Evolutionary conservation across 2,113 vertebrate species (phyloP).

Genomic region (Poeciliopsis turrubarensis): DNA sequence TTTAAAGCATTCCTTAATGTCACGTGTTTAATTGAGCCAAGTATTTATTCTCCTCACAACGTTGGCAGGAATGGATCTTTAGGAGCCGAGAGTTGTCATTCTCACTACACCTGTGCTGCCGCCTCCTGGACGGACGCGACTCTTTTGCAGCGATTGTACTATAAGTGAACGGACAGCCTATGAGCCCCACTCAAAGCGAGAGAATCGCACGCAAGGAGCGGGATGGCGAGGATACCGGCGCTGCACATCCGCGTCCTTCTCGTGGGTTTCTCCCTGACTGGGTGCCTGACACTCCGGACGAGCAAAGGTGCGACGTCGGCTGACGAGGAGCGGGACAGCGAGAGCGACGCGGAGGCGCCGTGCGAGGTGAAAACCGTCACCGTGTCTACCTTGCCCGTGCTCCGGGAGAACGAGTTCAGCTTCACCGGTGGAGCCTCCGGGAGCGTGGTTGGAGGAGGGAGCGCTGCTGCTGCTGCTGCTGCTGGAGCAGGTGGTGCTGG

Average conservation of each 20-base stretch:
- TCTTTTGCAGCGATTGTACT: slow-evolving; percentile 71
- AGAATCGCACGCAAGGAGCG: slow-evolving; percentile 68
- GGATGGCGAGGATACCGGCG: slow-evolving; percentile 71
- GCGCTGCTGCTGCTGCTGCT: slow-evolving; percentile 35
- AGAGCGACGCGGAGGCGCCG: slow-evolving; percentile 70
- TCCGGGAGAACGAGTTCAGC: slow-evolving; percentile 94
- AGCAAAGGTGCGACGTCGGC: slow-evolving; percentile 54
- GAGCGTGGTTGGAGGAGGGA: slow-evolving; percentile 66
- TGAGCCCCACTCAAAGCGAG: slow-evolving; percentile 75
- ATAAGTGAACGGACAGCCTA: slow-evolving; percentile 77
- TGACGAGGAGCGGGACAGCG: slow-evolving; percentile 69
- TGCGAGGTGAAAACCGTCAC: slow-evolving; percentile 93
- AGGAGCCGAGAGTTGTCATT: slow-evolving; percentile 50
- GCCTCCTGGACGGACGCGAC: slow-evolving; percentile 81
- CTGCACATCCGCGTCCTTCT: slow-evolving; percentile 71
- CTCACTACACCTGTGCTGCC: slow-evolving; percentile 80
- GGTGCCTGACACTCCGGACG: slow-evolving; percentile 25
- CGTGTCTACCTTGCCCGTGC: slow-evolving; percentile 93
- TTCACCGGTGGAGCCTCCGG: slow-evolving; percentile 86
- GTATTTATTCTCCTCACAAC: slow-evolving; percentile 16
- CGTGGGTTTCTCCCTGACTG: slow-evolving; percentile 48
- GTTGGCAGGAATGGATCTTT: slow-evolving; percentile 12
- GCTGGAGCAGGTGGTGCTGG: slow-evolving; percentile 50
- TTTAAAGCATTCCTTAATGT: background rate
- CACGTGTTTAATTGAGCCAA: slow-evolving; percentile 32